These are phyloP conservation scores for Vombatus ursinus DNA, from an alignment of 2,113 vertebrate genomes.

Conservation along the genomic window DNA sequence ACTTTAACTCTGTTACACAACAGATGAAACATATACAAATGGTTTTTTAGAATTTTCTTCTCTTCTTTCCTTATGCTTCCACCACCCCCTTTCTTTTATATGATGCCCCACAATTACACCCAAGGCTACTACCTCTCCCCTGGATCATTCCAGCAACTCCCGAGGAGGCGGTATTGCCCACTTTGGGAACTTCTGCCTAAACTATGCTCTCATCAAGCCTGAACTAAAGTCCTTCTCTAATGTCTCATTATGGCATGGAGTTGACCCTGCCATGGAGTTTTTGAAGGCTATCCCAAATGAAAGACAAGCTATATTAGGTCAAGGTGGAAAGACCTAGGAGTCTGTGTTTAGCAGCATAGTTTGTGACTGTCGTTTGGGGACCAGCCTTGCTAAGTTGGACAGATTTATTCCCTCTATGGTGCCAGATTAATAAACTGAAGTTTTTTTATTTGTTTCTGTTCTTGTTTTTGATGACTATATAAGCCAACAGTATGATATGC, in stretches of 20 bases:
- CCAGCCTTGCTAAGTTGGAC: not conserved
- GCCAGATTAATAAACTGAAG: not conserved
- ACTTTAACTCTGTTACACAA: too few species aligned
- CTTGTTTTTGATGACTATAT: not conserved
- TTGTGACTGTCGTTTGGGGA: not conserved
- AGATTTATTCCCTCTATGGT: not conserved
- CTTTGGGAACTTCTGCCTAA: too few species aligned
- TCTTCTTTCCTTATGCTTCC: too few species aligned
- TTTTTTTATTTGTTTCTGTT: not conserved
- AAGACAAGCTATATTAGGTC: not conserved
- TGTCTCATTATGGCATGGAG: not conserved
- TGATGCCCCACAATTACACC: too few species aligned
- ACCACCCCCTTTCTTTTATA: too few species aligned
- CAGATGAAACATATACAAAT: too few species aligned
- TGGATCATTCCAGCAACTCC: too few species aligned
- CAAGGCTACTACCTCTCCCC: too few species aligned
- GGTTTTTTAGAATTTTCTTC: too few species aligned
- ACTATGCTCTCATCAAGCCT: not conserved
- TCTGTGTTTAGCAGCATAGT: not conserved
- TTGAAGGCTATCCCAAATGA: not conserved
- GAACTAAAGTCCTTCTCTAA: not conserved
- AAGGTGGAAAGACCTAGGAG: not conserved
- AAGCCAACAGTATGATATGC: not conserved
- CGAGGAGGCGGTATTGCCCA: too few species aligned
- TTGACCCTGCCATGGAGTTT: not conserved